A percentile compares a stretch with the other conserved stretches of the same genome.
Evolutionary conservation across 2,797 vertebrate genomes (phyloP).

Genomic region (Galago senegalensis): DNA sequence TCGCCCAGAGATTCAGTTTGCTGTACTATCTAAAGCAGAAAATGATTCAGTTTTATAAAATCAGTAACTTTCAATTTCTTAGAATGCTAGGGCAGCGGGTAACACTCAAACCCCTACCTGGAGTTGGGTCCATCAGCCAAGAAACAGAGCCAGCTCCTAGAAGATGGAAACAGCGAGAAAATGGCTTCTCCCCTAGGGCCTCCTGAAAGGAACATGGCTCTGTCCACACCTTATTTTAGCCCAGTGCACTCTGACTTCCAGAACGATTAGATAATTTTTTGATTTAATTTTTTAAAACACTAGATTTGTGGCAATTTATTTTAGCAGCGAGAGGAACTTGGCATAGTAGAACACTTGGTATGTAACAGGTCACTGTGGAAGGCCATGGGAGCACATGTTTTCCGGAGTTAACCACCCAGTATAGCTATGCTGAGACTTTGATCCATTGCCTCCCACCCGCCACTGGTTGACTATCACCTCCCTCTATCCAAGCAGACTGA

Average conservation of each 20-base stretch:
- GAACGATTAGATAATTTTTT: neutral
- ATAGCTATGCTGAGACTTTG: neutral
- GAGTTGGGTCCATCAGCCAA: neutral
- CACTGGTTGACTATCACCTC: neutral
- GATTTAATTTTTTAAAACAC: neutral
- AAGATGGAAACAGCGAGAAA: neutral
- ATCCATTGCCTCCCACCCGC: neutral
- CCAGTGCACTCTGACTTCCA: neutral
- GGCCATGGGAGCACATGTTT: neutral
- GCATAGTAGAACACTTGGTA: neutral
- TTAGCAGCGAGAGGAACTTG: neutral
- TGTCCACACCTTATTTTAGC: neutral
- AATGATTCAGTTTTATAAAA: neutral
- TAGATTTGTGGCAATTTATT: neutral
- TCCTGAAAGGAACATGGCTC: neutral
- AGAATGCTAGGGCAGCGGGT: neutral
- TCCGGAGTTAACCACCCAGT: neutral
- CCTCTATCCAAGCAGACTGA: neutral
- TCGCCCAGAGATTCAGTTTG: neutral
- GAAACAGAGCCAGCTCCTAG: neutral
- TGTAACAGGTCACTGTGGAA: neutral
- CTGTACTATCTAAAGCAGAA: neutral
- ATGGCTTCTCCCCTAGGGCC: neutral
- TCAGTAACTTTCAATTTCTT: slow-evolving; percentile 11
- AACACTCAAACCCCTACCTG: neutral